Percentiles rank a stretch among this genome's conserved stretches.
Conservation (phyloP, 2,797 vertebrate genomes). For the Gadopsis bispinosus region DNA sequence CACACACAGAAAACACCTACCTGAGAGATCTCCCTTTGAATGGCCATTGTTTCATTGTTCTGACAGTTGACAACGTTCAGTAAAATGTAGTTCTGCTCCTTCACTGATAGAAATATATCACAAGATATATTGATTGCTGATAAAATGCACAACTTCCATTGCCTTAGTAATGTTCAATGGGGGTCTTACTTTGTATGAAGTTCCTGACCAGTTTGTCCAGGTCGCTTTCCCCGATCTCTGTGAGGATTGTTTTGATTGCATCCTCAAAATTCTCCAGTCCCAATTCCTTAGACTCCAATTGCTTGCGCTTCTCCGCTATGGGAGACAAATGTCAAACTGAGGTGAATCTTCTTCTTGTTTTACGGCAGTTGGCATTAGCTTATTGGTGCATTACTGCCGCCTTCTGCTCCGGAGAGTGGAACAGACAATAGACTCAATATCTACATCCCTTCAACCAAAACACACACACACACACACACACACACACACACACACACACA, state of each 20-base stretch:
- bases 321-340: not conserved
- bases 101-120: slow-evolving; percentile 42
- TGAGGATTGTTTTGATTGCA: slow-evolving; percentile 18
- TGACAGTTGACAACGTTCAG: slow-evolving; percentile 72
- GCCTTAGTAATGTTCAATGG: not conserved
- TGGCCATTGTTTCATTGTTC: slow-evolving; percentile 1
- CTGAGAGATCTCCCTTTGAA: slow-evolving; percentile 16
- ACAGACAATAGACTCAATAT: too few species aligned
- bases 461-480: too few species aligned
- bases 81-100: slow-evolving; percentile 81
- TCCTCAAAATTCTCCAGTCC: slow-evolving; percentile 13
- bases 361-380: too few species aligned
- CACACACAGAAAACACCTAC: slow-evolving; percentile 8
- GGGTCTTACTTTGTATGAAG: slow-evolving; percentile 31
- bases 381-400: too few species aligned
- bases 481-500: too few species aligned
- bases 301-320: not conserved
- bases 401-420: too few species aligned
- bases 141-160: not conserved
- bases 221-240: slow-evolving; percentile 21
- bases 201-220: slow-evolving; percentile 30
- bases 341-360: not conserved
- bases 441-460: too few species aligned
- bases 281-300: not conserved
- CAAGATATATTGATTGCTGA: slow-evolving; percentile 1